These are phyloP conservation scores for Lepidotrigona ventralis DNA, from an alignment of 1,140 invertebrate genomes.

Conservation along the genomic window DNA sequence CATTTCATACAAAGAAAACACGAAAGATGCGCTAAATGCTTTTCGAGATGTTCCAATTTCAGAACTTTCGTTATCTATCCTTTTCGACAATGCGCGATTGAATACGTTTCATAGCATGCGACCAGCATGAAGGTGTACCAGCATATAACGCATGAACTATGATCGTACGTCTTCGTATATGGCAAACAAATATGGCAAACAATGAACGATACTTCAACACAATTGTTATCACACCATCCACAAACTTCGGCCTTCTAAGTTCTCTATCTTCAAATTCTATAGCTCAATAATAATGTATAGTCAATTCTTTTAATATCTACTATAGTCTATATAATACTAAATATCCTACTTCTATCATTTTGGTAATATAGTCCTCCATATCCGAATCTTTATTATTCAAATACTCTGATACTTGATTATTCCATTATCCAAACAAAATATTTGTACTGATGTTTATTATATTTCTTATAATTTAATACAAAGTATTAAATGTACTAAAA, in stretches of 20 bases:
- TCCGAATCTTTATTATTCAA: no score
- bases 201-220: background rate
- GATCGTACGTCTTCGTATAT: background rate
- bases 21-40: background rate
- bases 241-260: background rate
- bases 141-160: background rate
- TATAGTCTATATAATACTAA: background rate
- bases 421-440: no score
- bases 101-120: background rate
- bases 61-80: background rate
- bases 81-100: background rate
- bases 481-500: no score
- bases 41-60: background rate
- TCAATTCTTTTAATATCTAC: no score
- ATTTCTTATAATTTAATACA: no score
- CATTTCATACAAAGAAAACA: background rate
- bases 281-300: no score
- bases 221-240: background rate
- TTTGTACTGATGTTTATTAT: no score
- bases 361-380: no score
- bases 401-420: no score
- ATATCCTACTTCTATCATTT: background rate
- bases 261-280: background rate
- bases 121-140: background rate
- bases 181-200: background rate